Evolutionary conservation across 2,888 invertebrate species (phyloP).

Genomic region (Dendrolimus pini): DNA sequence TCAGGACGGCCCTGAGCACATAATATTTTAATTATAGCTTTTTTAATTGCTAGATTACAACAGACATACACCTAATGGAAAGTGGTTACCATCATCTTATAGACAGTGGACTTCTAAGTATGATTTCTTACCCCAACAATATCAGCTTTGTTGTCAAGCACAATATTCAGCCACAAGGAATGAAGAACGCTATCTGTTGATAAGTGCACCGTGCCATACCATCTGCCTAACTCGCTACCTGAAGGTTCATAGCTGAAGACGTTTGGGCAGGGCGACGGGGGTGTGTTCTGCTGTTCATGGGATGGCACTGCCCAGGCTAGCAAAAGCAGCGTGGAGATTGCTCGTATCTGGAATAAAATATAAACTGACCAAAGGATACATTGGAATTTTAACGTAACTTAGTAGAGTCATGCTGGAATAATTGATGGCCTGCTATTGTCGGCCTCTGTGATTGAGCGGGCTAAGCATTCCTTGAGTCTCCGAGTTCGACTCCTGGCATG

Average conservation of each 20-base stretch:
- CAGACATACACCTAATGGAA: too few relatives aligned
- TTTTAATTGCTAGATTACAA: too few relatives aligned
- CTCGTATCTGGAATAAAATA: neutral
- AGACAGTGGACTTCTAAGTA: too few relatives aligned
- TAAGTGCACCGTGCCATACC: constrained; percentile 76
- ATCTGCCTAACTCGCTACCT: constrained; percentile 65
- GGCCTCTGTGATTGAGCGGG: too few relatives aligned
- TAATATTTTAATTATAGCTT: too few relatives aligned
- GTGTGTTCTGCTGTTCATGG: constrained; percentile 35
- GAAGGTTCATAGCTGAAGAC: constrained; percentile 73
- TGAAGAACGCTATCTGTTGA: constrained; percentile 68
- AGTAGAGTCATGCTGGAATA: too few relatives aligned
- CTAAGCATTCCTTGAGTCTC: too few relatives aligned
- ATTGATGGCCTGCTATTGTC: too few relatives aligned
- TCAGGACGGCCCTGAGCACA: too few relatives aligned
- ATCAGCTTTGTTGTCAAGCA: constrained; percentile 72
- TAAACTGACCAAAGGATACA: neutral
- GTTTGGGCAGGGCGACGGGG: constrained; percentile 72
- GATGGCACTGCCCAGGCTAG: constrained; percentile 23
- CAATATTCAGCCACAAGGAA: constrained; percentile 74
- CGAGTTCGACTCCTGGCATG: too few relatives aligned
- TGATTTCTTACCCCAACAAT: constrained; percentile 69
- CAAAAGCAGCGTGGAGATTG: constrained; percentile 19
- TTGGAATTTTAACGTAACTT: too few relatives aligned
- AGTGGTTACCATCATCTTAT: constrained; percentile 1